Percentiles rank a stretch among this genome's conserved stretches.
Conservation (phyloP, 1,140 invertebrate species). For the Probaryconus sp. region DNA sequence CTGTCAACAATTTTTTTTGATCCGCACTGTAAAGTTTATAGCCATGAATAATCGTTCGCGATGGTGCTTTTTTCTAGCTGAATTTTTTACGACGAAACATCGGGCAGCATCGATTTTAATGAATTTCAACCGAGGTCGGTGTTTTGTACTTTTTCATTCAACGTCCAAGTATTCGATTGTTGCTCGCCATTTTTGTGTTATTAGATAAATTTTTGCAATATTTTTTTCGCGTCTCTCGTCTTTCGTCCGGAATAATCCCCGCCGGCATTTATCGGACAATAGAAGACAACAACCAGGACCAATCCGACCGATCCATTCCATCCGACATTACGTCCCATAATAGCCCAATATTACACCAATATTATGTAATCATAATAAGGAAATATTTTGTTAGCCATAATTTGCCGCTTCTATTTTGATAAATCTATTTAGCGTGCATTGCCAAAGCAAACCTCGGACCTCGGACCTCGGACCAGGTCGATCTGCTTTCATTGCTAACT, state of each 20-base stretch:
- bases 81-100: slow-evolving; percentile 33
- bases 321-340: too few relatives aligned
- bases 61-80: slow-evolving; percentile 5
- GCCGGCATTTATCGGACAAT: too few relatives aligned
- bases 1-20: slow-evolving; percentile 56
- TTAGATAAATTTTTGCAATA: slow-evolving; percentile 36
- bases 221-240: slow-evolving; percentile 1
- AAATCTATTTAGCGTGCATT: slow-evolving; percentile 48
- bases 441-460: slow-evolving; percentile 8
- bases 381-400: slow-evolving; percentile 5
- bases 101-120: slow-evolving; percentile 15
- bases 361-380: too few relatives aligned
- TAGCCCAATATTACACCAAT: too few relatives aligned
- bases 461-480: slow-evolving; percentile 14
- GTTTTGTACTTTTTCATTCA: slow-evolving; percentile 30
- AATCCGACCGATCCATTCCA: too few relatives aligned
- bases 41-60: slow-evolving; percentile 38
- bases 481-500: slow-evolving; percentile 53
- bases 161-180: slow-evolving; percentile 24
- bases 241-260: neutral
- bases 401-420: slow-evolving; percentile 43
- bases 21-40: slow-evolving; percentile 25
- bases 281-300: too few relatives aligned
- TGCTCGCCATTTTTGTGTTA: too few relatives aligned
- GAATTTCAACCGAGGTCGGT: slow-evolving; percentile 25